Conservation (phyloP, 2,797 vertebrate species). For the Malurus leucopterus region DNA sequence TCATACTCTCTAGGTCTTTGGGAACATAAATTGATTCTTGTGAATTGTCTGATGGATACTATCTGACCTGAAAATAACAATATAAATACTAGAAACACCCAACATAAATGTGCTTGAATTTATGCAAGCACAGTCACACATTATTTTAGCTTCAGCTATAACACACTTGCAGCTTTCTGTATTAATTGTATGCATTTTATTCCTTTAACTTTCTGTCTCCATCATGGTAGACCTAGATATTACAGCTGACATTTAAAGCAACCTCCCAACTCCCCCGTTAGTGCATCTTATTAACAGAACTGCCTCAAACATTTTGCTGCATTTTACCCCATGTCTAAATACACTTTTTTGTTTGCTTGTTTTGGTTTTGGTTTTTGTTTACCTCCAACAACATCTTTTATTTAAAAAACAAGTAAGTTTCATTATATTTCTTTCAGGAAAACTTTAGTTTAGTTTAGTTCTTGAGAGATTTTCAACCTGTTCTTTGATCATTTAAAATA, state of each 20-base stretch:
- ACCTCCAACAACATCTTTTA: background rate
- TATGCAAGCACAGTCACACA: background rate
- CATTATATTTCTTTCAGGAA: background rate
- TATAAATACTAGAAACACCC: background rate
- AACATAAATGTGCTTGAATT: background rate
- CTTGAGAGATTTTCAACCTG: background rate
- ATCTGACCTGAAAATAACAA: background rate
- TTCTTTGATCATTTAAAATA: conserved; percentile 27
- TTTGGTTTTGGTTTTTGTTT: background rate
- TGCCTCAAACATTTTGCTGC: background rate
- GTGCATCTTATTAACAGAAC: background rate
- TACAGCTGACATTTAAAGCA: background rate
- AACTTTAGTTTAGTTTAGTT: background rate
- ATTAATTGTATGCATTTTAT: background rate
- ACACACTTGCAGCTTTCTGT: background rate
- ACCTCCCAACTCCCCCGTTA: background rate
- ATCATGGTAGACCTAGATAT: background rate
- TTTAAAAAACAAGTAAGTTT: background rate
- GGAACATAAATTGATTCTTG: background rate
- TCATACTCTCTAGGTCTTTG: background rate
- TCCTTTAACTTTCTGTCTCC: background rate
- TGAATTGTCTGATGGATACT: background rate
- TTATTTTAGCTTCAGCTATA: background rate
- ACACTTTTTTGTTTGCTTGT: background rate
- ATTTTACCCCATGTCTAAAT: background rate